Base-by-base conservation (phyloP, 2,797 vertebrate species). In the Gobionotothen gibberifrons region DNA sequence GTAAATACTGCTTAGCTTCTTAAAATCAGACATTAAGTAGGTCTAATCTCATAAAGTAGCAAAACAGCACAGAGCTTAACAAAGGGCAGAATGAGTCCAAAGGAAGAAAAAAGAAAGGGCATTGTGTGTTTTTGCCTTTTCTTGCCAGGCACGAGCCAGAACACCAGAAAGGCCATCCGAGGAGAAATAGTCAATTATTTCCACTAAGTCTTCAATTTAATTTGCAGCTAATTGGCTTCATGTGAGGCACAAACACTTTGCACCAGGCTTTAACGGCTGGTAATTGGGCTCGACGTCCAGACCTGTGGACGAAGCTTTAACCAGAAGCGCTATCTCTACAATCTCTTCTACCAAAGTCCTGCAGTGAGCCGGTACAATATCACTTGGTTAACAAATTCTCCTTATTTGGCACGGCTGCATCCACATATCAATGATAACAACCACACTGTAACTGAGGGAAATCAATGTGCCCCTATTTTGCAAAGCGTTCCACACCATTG, bases 191-290 rank as follows among this genome's bases (percentile, higher is more conserved):
- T 74, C 44, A 87, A 91, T 93, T 89, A 82, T 81, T 78, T 16
- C 39, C 13, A 8, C 80, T 92, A 92, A 94, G 88, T 90, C 90
- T 70, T 87, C 86, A 87, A 91, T 86, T 87, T 86, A 79, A 93
- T 93, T 92, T 93, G 67, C 47, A 77, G 83, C 81, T 82, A 85
- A 87, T 63, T 67, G 21, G 49, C 62, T 93, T 93, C 91, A 93
- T 90, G 86, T 94, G 93, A 92, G 9, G 3, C 3, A 1, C 87
- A 84, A 78, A 92, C 93, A 93, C 90, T 89, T 90, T 91, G 90
- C 84, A 81, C 82, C 85, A 62, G 61, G 77, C 78, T 75, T 79
- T 48, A 73, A 80, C 79, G 74, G 73, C 77, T 59, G 72, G 74
- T 90, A 93, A 94, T 90, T 80, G 75, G 88, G 44, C 70, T 86